Conservation (phyloP, 2,888 invertebrate species). For the Allophyes oxyacanthae region DNA sequence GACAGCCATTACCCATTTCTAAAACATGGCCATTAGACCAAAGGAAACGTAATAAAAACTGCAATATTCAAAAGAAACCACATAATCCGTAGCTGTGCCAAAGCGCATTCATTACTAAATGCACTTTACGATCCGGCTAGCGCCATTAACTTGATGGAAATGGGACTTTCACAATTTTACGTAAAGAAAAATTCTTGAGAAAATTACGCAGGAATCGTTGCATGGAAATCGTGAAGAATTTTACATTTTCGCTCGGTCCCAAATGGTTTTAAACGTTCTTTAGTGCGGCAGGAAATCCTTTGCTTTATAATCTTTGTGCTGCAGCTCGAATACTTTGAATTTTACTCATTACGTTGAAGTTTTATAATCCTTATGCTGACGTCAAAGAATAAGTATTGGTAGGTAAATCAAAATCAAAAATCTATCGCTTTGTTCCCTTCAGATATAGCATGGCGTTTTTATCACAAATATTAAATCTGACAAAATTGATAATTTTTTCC, state of each 20-base stretch:
- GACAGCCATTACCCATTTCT: slow-evolving; percentile 8
- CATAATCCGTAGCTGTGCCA: not conserved
- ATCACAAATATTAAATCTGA: too few species aligned
- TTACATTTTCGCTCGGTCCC: slow-evolving; percentile 4
- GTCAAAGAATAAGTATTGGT: too few species aligned
- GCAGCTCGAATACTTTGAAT: not conserved
- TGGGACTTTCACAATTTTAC: slow-evolving; percentile 9
- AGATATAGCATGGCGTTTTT: too few species aligned
- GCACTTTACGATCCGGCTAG: slow-evolving; percentile 5
- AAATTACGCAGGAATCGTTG: slow-evolving; percentile 14
- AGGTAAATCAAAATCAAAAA: too few species aligned
- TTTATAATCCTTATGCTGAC: too few species aligned
- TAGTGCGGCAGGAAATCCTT: not conserved
- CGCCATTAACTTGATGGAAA: slow-evolving; percentile 13
- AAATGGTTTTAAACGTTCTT: slow-evolving; percentile 3
- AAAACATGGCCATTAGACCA: slow-evolving; percentile 1
- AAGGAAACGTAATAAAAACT: slow-evolving; percentile 15
- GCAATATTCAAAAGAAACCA: slow-evolving; percentile 17
- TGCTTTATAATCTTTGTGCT: not conserved
- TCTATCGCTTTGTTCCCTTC: too few species aligned
- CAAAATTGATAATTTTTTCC: too few species aligned
- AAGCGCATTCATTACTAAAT: slow-evolving; percentile 23
- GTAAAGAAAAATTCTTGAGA: slow-evolving; percentile 12
- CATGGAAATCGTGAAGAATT: slow-evolving; percentile 13
- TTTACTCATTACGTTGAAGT: too few species aligned